Percentiles rank a stretch among this genome's conserved stretches.
Evolutionary conservation across 2,888 invertebrate genomes (phyloP).

Genomic region (Marasmarcha lunaedactyla): DNA sequence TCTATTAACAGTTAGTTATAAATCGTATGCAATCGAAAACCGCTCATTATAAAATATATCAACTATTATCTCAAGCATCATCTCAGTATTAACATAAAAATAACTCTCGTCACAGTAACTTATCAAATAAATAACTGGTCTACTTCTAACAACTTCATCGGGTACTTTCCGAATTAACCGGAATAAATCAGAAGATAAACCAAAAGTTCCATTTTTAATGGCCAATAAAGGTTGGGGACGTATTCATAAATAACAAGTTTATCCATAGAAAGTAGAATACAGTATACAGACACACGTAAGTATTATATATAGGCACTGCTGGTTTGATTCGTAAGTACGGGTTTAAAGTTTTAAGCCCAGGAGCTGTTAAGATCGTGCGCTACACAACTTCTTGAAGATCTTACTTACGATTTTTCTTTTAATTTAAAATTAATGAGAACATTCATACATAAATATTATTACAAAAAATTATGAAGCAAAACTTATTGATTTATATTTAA

Average conservation of each 20-base stretch:
- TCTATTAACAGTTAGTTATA: too few species aligned
- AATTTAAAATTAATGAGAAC: too few species aligned
- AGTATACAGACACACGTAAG: neutral
- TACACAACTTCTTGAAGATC: conserved; percentile 3
- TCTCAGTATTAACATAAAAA: too few species aligned
- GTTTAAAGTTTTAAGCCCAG: conserved; percentile 32
- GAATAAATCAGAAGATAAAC: conserved; percentile 1
- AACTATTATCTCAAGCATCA: too few species aligned
- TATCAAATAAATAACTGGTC: too few species aligned
- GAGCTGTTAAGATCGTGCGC: conserved; percentile 23
- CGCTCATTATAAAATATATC: too few species aligned
- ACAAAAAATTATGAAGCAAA: too few species aligned
- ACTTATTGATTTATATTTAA: too few species aligned
- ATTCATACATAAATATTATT: too few species aligned
- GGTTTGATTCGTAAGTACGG: conserved; percentile 46
- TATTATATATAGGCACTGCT: conserved; percentile 8
- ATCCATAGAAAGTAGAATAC: conserved; percentile 1
- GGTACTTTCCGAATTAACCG: neutral
- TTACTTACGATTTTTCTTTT: too few species aligned
- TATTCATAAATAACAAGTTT: neutral
- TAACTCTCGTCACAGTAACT: too few species aligned
- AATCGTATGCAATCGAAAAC: too few species aligned
- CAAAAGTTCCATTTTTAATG: conserved; percentile 1
- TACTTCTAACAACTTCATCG: neutral
- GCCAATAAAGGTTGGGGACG: neutral